Conservation (phyloP, 2,797 vertebrate genomes). For the Scleropages formosus region DNA sequence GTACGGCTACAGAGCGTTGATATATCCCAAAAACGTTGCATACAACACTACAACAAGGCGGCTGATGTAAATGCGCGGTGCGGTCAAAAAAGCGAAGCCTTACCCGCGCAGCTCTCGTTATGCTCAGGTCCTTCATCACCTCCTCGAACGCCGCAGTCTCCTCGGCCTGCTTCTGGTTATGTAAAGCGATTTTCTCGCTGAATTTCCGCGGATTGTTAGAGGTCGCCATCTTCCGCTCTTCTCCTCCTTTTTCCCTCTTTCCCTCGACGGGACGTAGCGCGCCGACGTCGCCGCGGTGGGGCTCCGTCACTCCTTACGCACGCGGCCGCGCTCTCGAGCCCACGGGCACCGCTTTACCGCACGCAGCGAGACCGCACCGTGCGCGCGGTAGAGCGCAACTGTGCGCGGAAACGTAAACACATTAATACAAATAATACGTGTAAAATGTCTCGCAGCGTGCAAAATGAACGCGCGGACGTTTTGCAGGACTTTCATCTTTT, state of each 20-base stretch:
- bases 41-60: too few relatives aligned
- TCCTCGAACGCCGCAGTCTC: conserved; percentile 95
- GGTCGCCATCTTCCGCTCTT: conserved; percentile 83
- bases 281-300: conserved; percentile 52
- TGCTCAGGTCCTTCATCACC: conserved; percentile 94
- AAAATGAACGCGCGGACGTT: background rate
- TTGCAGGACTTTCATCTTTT: too few relatives aligned
- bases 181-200: conserved; percentile 96
- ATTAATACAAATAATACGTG: background rate
- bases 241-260: conserved; percentile 50
- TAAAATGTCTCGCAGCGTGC: background rate
- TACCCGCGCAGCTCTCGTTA: conserved; percentile 93
- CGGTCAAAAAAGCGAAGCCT: conserved; percentile 48
- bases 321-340: background rate
- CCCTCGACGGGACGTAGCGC: conserved; percentile 75
- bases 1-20: conserved; percentile 24
- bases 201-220: conserved; percentile 99
- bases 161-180: conserved; percentile 95
- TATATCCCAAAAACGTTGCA: too few relatives aligned
- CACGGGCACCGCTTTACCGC: background rate
- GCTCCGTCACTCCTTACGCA: conserved; percentile 63
- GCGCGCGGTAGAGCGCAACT: background rate
- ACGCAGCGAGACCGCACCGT: background rate
- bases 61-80: background rate
- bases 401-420: background rate